Conservation (phyloP, 2,797 vertebrate species). For the Danio albolineatus region DNA sequence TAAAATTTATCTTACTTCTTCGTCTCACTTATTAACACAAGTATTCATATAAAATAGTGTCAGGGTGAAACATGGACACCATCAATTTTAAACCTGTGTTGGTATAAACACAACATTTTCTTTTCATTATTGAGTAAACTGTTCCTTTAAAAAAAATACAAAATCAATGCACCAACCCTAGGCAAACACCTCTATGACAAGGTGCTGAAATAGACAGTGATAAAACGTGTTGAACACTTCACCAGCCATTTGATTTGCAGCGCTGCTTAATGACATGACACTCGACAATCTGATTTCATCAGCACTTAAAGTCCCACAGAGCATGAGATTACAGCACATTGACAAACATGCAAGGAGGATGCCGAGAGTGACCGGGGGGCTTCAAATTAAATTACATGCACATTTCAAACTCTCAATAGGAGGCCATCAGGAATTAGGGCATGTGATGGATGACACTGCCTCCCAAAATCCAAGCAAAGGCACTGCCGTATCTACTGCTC, state of each 20-base stretch:
- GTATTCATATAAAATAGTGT: too few relatives aligned
- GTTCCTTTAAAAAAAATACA: background rate
- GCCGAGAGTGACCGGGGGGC: slow-evolving; percentile 66
- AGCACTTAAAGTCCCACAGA: slow-evolving; percentile 59
- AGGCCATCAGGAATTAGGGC: slow-evolving; percentile 82
- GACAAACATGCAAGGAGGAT: slow-evolving; percentile 58
- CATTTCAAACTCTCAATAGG: slow-evolving; percentile 83
- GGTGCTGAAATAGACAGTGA: background rate
- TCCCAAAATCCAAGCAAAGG: slow-evolving; percentile 70
- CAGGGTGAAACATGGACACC: too few relatives aligned
- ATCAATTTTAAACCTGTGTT: too few relatives aligned
- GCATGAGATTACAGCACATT: slow-evolving; percentile 63
- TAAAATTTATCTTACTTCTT: too few relatives aligned
- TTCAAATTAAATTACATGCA: slow-evolving; percentile 85
- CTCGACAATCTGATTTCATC: slow-evolving; percentile 53
- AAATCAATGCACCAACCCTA: background rate
- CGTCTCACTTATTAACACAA: too few relatives aligned
- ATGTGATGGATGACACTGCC: slow-evolving; percentile 81
- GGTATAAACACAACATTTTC: background rate
- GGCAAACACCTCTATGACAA: slow-evolving; percentile 14
- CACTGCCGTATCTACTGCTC: slow-evolving; percentile 7
- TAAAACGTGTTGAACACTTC: slow-evolving; percentile 19
- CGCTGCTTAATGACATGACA: slow-evolving; percentile 49
- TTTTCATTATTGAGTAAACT: background rate
- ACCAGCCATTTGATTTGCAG: slow-evolving; percentile 40